Evolutionary conservation across 2,113 vertebrate species (phyloP).

Genomic region (Brachyhypopomus occidentalis): DNA sequence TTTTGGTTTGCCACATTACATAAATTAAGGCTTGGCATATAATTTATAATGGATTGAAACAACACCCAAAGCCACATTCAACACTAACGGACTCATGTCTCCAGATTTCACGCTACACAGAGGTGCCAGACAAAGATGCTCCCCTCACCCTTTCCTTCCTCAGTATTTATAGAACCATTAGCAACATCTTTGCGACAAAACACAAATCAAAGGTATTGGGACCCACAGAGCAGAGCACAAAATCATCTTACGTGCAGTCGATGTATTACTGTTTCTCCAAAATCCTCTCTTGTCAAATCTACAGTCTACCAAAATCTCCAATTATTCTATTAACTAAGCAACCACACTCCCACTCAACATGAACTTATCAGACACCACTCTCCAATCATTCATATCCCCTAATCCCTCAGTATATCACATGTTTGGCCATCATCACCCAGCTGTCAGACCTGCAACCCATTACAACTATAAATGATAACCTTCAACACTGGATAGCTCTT

Average conservation of each 20-base stretch:
- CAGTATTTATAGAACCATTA: not conserved
- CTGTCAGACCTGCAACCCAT: no score
- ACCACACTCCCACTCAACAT: no score
- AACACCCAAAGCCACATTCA: not conserved
- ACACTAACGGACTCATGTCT: not conserved
- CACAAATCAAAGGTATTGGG: not conserved
- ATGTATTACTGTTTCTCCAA: no score
- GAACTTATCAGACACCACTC: no score
- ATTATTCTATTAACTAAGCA: no score
- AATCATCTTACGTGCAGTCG: not conserved
- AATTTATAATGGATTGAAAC: not conserved
- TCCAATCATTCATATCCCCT: no score
- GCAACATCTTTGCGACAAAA: not conserved
- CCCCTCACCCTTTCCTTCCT: not conserved
- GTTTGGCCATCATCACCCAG: no score
- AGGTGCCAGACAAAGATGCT: not conserved
- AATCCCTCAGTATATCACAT: no score
- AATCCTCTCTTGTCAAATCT: no score
- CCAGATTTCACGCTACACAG: not conserved
- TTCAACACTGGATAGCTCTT: no score
- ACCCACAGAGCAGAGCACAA: not conserved
- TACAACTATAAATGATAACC: no score
- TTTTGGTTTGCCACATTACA: not conserved
- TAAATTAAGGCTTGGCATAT: not conserved
- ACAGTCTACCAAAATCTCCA: no score